Conservation (phyloP, 2,113 vertebrate genomes). For the Lagopus leucura region DNA sequence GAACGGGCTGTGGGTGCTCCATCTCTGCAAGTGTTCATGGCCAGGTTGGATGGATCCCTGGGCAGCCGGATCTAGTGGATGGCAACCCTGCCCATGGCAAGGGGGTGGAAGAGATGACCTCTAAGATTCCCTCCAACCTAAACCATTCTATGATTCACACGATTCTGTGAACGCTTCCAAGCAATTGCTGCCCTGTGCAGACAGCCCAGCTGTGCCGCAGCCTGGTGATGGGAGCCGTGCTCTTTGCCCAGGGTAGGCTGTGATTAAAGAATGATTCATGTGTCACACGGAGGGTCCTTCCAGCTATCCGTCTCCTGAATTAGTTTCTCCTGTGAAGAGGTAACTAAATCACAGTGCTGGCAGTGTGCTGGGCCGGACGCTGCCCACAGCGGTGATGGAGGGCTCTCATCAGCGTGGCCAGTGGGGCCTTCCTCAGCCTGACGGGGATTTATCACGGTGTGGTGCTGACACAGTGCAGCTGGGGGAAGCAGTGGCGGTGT, state of each 20-base stretch:
- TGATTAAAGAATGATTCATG: slow-evolving; percentile 91
- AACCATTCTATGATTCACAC: no score
- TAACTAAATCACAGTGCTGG: slow-evolving; percentile 83
- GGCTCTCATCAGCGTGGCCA: slow-evolving; percentile 58
- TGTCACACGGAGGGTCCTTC: slow-evolving; percentile 72
- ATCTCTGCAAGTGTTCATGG: no score
- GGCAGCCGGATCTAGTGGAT: no score
- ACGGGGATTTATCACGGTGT: slow-evolving; percentile 70
- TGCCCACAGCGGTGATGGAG: slow-evolving; percentile 72
- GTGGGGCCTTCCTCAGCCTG: slow-evolving; percentile 46
- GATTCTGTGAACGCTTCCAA: no score
- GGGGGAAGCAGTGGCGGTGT: slow-evolving; percentile 21
- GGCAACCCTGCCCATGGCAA: no score
- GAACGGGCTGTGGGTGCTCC: no score
- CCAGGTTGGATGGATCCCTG: no score
- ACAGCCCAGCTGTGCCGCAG: background rate
- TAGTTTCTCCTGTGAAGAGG: slow-evolving; percentile 76
- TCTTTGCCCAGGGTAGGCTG: slow-evolving; percentile 69
- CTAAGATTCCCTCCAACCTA: no score
- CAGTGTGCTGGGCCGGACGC: slow-evolving; percentile 72
- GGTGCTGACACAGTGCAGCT: slow-evolving; percentile 55
- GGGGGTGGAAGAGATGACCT: no score
- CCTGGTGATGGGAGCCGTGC: fast-evolving
- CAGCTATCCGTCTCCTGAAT: slow-evolving; percentile 81
- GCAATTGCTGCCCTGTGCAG: no score